Conservation (phyloP, 2,797 vertebrate genomes). For the Channallabes apus region DNA sequence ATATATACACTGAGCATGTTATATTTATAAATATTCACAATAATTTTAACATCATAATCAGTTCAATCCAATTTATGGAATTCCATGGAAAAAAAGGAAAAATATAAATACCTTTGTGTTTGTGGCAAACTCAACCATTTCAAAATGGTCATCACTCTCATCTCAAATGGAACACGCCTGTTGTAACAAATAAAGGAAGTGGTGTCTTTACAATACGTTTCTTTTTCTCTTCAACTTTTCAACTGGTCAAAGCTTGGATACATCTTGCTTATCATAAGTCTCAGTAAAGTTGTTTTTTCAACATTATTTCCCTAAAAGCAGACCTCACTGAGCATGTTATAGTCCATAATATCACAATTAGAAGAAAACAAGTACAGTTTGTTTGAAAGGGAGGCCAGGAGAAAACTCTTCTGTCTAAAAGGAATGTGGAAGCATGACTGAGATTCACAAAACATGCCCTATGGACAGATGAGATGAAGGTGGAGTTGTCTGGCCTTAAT, state of each 20-base stretch:
- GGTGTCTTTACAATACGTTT: not conserved
- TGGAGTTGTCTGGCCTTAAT: no score
- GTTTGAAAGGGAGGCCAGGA: no score
- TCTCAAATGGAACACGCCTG: conserved; percentile 74
- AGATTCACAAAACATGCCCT: no score
- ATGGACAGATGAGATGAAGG: no score
- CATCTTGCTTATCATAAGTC: not conserved
- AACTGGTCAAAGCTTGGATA: not conserved
- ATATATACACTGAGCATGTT: not conserved
- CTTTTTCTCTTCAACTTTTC: no score
- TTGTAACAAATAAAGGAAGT: conserved; percentile 37
- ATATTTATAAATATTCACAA: not conserved
- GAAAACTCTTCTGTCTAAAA: no score
- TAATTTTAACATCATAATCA: not conserved
- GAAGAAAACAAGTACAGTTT: no score
- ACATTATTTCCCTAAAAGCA: not conserved
- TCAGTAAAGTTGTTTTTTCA: no score
- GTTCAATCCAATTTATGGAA: not conserved
- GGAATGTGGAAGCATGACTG: no score
- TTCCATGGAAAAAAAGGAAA: not conserved
- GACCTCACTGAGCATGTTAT: no score
- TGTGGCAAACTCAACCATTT: conserved; percentile 82
- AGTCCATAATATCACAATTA: no score
- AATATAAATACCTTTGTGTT: conserved; percentile 75
- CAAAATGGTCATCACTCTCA: conserved; percentile 77